Base-by-base conservation (phyloP, 2,113 vertebrate species). In the Tachuris rubrigastra region DNA sequence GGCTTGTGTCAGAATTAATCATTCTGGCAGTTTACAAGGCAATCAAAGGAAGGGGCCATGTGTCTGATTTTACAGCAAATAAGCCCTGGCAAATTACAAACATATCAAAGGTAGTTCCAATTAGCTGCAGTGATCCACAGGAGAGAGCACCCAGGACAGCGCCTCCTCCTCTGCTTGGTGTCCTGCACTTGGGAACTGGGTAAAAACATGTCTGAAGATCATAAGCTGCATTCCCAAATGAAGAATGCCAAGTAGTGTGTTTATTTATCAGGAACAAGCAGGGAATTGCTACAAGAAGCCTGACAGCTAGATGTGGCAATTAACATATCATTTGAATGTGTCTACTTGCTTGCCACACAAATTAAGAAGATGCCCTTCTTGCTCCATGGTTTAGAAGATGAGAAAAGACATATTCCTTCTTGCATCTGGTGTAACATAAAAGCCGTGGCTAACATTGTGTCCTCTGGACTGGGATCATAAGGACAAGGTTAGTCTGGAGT, bases 61-160 rank as follows among this genome's bases (percentile, higher is more conserved):
- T 87, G 89, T 73, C 71, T 94, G 87, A 93, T 90, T 76, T 83
- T 42, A 67, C 73, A 79, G 58, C 74, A 92, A 94, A 95, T 69
- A 94, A 95, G 28, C 67, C 82, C 69, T 74, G 42, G 75, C 5
- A 30, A 95, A 90, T 76, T 74, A 42, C 67, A 71, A 44, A 85
- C 15, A 5, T 82, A 58, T 47, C 77, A 66, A 92, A 89, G 85
- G 84, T 53, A 87, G 66, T 21, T 72, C 60, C 73, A 87, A 75
- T 92, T 82, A 92, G 59, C 69, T 37, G 41, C 74, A 65, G 60
- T 3, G 76, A 85, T 78, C 69, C 62, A 8, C 1, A 0, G 71
- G 66, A 67, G 56, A 65, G 62, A 92, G 76, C 80, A 67, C 35
- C 47, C 79, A 67, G 72, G 49, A 21, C 12, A 60, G 30, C 1